phyloP scores from a whole-genome alignment of 2,888 invertebrate genomes.

The Aspidiotus rigidus region DNA sequence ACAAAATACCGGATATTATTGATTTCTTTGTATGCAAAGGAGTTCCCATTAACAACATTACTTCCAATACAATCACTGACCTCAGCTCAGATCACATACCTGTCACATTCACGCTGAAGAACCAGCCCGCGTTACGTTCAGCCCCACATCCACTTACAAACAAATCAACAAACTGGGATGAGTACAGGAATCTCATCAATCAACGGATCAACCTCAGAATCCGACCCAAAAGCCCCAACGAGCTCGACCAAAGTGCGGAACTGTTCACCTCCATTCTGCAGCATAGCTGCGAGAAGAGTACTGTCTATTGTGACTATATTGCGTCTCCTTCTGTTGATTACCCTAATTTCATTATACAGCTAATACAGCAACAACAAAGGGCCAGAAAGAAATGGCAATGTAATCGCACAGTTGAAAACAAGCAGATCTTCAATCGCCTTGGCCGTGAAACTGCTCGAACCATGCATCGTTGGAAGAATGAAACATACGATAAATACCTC shows the following conservation, averaged over 20 bases:
- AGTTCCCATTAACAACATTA: too few species aligned
- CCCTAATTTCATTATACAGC: not conserved
- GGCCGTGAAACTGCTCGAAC: not conserved
- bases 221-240: not conserved
- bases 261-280: not conserved
- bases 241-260: constrained; percentile 2
- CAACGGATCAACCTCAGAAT: not conserved
- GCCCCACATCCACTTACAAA: not conserved
- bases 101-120: too few species aligned
- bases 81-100: too few species aligned
- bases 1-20: too few species aligned
- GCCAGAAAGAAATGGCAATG: constrained; percentile 2
- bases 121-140: not conserved
- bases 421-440: not conserved
- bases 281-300: not conserved
- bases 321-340: not conserved
- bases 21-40: too few species aligned
- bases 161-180: constrained; percentile 3
- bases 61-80: too few species aligned
- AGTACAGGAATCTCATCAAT: not conserved
- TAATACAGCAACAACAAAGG: not conserved
- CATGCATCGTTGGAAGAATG: not conserved
- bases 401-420: constrained; percentile 1
- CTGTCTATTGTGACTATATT: not conserved
- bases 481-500: not conserved